Evolutionary conservation across 92 coral and sea anemone genomes (phyloP).

Genomic region (Hydrozoanthus gracilis): DNA sequence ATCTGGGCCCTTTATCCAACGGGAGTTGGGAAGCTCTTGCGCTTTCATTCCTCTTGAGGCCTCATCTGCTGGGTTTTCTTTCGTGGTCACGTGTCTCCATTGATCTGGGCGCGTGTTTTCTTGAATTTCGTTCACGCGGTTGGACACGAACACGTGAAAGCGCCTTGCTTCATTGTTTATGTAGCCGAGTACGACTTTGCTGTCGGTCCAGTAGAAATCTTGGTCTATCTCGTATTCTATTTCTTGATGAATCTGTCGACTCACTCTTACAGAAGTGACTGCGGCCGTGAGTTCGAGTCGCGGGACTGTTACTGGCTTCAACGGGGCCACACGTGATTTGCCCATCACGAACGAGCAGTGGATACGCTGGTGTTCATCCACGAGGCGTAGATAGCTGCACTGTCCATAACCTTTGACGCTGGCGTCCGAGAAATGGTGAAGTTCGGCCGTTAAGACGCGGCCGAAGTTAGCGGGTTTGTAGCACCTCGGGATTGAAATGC

Average conservation of each 20-base stretch:
- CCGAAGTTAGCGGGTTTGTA: not conserved
- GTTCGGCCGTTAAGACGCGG: not conserved
- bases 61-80: conserved; percentile 39
- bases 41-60: conserved; percentile 44
- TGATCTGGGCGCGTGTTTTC: conserved; percentile 23
- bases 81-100: conserved; percentile 40
- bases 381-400: conserved; percentile 7
- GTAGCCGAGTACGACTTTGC: conserved; percentile 45
- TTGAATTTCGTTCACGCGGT: conserved; percentile 45
- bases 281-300: conserved; percentile 30
- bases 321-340: conserved; percentile 49
- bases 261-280: not conserved
- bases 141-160: conserved; percentile 54
- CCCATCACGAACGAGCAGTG: conserved; percentile 18
- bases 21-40: conserved; percentile 32
- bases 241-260: not conserved
- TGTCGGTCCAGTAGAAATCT: conserved; percentile 47
- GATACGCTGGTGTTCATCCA: not conserved
- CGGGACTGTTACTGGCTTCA: conserved; percentile 23
- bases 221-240: not conserved
- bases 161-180: conserved; percentile 34
- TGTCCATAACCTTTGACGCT: conserved; percentile 46
- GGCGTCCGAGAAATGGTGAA: conserved; percentile 47
- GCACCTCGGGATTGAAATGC: conserved; percentile 6
- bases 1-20: conserved; percentile 40